Evolutionary conservation across 1,140 invertebrate genomes (phyloP).

Genomic region (Drosophila ananassae): DNA sequence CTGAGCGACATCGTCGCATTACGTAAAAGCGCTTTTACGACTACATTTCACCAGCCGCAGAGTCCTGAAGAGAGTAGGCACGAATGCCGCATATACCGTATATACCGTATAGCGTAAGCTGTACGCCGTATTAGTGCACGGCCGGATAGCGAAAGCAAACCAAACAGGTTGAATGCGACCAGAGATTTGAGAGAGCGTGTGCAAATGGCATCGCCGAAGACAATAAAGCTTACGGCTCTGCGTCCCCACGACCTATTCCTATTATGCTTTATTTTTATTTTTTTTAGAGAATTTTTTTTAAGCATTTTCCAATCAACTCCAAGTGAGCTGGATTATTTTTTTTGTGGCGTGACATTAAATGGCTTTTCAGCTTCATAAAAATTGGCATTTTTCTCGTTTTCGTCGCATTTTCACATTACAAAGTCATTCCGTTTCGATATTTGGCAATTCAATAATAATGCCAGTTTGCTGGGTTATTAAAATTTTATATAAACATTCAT

Average conservation of each 20-base stretch:
- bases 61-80: conserved; percentile 32
- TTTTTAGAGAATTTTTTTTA: conserved; percentile 21
- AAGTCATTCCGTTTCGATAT: conserved; percentile 52
- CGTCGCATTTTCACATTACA: conserved; percentile 45
- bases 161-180: conserved; percentile 74
- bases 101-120: background rate
- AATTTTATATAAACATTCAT: conserved; percentile 71
- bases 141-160: background rate
- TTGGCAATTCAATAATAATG: conserved; percentile 71
- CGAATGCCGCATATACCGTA: conserved; percentile 3
- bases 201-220: conserved; percentile 61
- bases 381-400: conserved; percentile 18
- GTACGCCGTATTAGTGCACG: conserved; percentile 6
- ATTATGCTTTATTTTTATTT: conserved; percentile 24
- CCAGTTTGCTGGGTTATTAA: conserved; percentile 74
- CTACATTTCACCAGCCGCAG: conserved; percentile 59
- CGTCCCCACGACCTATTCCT: conserved; percentile 18
- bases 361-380: conserved; percentile 64
- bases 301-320: conserved; percentile 69
- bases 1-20: conserved; percentile 65
- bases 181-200: conserved; percentile 54
- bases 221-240: conserved; percentile 67
- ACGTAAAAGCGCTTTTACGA: conserved; percentile 80
- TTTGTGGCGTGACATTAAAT: conserved; percentile 62
- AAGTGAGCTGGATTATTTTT: conserved; percentile 63